Evolutionary conservation across 2,113 vertebrate species (phyloP).

Genomic region (Rhinolophus ferrumequinum): DNA sequence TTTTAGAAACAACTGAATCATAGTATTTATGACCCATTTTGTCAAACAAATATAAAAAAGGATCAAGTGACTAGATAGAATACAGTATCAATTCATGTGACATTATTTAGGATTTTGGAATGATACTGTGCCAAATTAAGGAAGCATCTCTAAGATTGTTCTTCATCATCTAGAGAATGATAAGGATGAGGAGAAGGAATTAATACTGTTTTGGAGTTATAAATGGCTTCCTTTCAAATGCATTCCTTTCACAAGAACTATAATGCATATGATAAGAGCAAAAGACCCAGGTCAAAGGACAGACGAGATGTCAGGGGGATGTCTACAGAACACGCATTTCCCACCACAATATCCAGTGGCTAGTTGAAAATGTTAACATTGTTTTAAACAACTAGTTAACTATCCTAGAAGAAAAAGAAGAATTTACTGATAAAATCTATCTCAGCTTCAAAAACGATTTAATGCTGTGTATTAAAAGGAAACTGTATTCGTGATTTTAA

Average conservation of each 20-base stretch:
- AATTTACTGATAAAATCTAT: slow-evolving; percentile 56
- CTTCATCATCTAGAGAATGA: slow-evolving; percentile 17
- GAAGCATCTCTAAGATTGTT: slow-evolving; percentile 15
- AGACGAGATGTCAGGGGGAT: slow-evolving; percentile 29
- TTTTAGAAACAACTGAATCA: slow-evolving; percentile 50
- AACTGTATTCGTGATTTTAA: slow-evolving; percentile 65
- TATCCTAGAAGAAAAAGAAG: background rate
- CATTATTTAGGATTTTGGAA: slow-evolving; percentile 6
- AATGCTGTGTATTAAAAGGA: slow-evolving; percentile 53
- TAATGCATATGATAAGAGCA: background rate
- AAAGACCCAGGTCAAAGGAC: slow-evolving; percentile 23
- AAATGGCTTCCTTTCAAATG: slow-evolving; percentile 52
- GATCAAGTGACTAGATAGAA: background rate
- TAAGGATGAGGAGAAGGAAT: background rate
- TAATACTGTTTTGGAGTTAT: slow-evolving; percentile 18
- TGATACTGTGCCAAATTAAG: background rate
- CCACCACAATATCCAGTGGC: slow-evolving; percentile 33
- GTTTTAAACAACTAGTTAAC: slow-evolving; percentile 72
- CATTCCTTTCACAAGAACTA: slow-evolving; percentile 60
- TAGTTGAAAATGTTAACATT: slow-evolving; percentile 75
- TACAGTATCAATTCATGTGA: background rate
- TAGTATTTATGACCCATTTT: slow-evolving; percentile 56
- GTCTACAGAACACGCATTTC: background rate
- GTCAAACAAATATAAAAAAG: slow-evolving; percentile 38
- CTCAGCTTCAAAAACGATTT: slow-evolving; percentile 39